A percentile compares a stretch with the other conserved stretches of the same genome.
These are phyloP conservation scores for Gymnodraco acuticeps DNA, from an alignment of 2,797 vertebrate species.

Conservation along the genomic window DNA sequence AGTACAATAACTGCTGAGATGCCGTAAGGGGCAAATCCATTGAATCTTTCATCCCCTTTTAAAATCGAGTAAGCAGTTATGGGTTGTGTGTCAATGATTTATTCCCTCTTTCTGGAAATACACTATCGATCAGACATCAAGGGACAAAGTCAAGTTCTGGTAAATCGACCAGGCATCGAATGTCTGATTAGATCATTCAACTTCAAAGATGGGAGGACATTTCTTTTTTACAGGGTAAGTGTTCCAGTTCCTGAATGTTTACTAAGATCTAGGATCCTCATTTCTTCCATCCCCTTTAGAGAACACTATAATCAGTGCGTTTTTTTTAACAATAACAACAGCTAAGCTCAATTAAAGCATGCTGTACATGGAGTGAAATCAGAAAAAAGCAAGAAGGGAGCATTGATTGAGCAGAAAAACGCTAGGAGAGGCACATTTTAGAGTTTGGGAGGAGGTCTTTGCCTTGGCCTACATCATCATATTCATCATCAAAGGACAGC, in stretches of 20 bases:
- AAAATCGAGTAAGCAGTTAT: slow-evolving; percentile 34
- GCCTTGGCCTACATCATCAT: slow-evolving; percentile 6
- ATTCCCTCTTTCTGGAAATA: slow-evolving; percentile 21
- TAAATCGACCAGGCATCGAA: background rate
- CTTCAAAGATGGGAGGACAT: background rate
- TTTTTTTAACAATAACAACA: background rate
- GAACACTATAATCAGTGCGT: background rate
- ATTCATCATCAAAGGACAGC: slow-evolving; percentile 1
- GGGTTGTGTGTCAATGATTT: slow-evolving; percentile 22
- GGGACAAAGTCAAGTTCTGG: slow-evolving; percentile 9
- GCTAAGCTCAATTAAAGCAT: slow-evolving; percentile 18
- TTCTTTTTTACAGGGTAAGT: background rate
- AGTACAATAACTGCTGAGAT: slow-evolving; percentile 18
- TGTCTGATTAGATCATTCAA: slow-evolving; percentile 18
- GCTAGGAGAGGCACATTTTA: slow-evolving; percentile 74
- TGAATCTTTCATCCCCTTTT: slow-evolving; percentile 13
- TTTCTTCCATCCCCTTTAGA: background rate
- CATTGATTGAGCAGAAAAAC: slow-evolving; percentile 36
- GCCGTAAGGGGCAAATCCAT: slow-evolving; percentile 35
- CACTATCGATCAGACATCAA: slow-evolving; percentile 26
- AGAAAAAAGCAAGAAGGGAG: slow-evolving; percentile 15
- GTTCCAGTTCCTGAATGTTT: slow-evolving; percentile 15
- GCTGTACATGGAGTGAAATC: slow-evolving; percentile 9
- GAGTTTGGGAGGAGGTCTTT: slow-evolving; percentile 26
- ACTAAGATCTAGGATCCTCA: background rate